These are phyloP conservation scores for Caenorhabditis macrosperma DNA, from an alignment of 2,888 invertebrate species.

Conservation along the genomic window DNA sequence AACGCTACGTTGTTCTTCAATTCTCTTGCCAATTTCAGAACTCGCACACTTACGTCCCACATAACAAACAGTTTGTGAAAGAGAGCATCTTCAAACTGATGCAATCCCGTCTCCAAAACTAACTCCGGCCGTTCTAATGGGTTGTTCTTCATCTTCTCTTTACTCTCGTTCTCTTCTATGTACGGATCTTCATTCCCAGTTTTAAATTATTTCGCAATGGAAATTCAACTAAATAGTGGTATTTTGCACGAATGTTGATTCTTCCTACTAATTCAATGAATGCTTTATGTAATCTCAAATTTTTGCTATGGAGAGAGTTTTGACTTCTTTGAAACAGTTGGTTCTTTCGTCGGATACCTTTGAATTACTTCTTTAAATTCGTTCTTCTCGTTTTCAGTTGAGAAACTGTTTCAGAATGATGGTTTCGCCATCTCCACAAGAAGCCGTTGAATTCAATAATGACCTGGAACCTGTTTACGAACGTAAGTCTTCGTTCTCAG, in stretches of 20 bases:
- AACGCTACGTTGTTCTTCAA: too few relatives aligned
- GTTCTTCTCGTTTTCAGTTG: neutral
- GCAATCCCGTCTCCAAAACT: conserved; percentile 54
- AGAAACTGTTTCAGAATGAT: conserved; percentile 25
- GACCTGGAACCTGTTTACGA: conserved; percentile 31
- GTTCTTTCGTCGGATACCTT: neutral
- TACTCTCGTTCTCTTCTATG: neutral
- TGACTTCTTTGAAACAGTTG: neutral
- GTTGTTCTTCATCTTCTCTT: neutral
- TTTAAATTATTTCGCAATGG: neutral
- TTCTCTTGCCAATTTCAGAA: conserved; percentile 65
- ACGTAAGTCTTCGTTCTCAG: conserved; percentile 17
- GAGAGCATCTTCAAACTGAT: conserved; percentile 92
- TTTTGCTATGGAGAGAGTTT: too few relatives aligned
- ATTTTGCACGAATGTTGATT: neutral
- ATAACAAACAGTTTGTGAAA: conserved; percentile 99
- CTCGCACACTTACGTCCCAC: conserved; percentile 93
- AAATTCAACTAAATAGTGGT: neutral
- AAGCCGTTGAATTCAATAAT: conserved; percentile 6
- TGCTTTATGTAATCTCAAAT: neutral
- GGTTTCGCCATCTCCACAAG: conserved; percentile 36
- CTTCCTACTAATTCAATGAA: conserved; percentile 1
- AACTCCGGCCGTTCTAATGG: neutral
- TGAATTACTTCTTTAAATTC: neutral
- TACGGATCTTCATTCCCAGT: conserved; percentile 28